A percentile compares a stretch with the other conserved stretches of the same genome.
Conservation (phyloP, 2,797 vertebrate species). For the Merluccius polli region DNA sequence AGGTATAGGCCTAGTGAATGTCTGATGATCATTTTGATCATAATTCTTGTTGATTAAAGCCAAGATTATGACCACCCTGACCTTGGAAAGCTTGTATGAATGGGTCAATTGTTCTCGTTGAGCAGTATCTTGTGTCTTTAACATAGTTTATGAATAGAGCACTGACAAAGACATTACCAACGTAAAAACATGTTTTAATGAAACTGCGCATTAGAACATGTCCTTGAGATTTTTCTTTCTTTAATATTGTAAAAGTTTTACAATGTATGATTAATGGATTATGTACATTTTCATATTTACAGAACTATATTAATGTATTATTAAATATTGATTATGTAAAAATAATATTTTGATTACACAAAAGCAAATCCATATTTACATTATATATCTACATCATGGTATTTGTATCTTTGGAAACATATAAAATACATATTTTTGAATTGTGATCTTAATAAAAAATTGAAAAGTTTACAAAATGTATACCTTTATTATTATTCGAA, state of each 20-base stretch:
- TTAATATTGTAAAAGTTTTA: background rate
- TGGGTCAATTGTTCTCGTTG: conserved; percentile 52
- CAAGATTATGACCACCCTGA: background rate
- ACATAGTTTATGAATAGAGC: conserved; percentile 3
- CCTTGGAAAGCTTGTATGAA: conserved; percentile 42
- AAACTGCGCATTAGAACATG: background rate
- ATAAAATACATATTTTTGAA: background rate
- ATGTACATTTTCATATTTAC: background rate
- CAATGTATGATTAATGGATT: background rate
- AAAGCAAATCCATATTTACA: conserved; percentile 32
- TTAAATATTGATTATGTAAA: background rate
- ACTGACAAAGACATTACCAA: background rate
- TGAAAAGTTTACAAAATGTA: conserved; percentile 17
- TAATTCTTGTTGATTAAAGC: background rate
- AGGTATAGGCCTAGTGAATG: background rate
- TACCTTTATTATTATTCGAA: conserved; percentile 17
- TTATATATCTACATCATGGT: conserved; percentile 2
- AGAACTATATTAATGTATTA: background rate
- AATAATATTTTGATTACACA: conserved; percentile 16
- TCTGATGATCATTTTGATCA: background rate
- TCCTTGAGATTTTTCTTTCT: background rate
- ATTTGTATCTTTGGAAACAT: conserved; percentile 3
- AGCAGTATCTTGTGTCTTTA: conserved; percentile 26
- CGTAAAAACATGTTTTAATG: background rate
- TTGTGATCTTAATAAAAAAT: conserved; percentile 5